Evolutionary conservation across 2,797 vertebrate species (phyloP), one percentile per base, ranked within the genome.

Genomic region (Epinephelus malabaricus): DNA sequence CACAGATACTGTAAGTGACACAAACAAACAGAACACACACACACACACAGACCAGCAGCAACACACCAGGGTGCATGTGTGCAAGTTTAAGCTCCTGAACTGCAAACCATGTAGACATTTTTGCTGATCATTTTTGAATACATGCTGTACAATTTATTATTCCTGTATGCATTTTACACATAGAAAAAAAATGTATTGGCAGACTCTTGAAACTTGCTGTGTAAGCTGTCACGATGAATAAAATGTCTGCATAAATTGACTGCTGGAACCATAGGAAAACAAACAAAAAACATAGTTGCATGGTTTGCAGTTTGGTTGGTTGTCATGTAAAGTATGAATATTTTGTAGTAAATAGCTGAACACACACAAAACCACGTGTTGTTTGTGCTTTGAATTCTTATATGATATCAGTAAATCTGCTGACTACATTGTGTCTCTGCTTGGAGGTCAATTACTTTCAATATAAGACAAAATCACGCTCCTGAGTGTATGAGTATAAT

Each of bases 1-100:
- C 50, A 58, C 18, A 76, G 55, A 51, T 71, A 6, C 59, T 30
- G 38, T 10, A 67, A 40, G 46, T 66, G 51, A 61, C 53, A 69
- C 13, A 23, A 50, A 62, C 63, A 59, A 60, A 71, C 43, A 60
- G 9, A 54, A 34, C 30, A 34, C 30, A 34, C 30, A 34, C 27
- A 27, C 27, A 30, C 27, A 30, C 13, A 23, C 18, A 69, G 10
- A 53, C 30, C 34, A 27, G n/a, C 56, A 54, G 13, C 12, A 34
- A 66, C 54, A 58, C 10, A 21, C 4, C n/a, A 19, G 5, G 5
- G 23, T 34, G 27, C 27, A 30, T 30, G 15, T 71, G 13, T 40
- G n/a, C 3, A 47, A 1, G 19, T 34, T 34, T 17, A 3, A 46
- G 9, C 58, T 54, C 7, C 27, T 21, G 38, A 17, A 19, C 12